Base-by-base conservation (phyloP, 1,140 invertebrate species). In the Chymomyza costata region DNA sequence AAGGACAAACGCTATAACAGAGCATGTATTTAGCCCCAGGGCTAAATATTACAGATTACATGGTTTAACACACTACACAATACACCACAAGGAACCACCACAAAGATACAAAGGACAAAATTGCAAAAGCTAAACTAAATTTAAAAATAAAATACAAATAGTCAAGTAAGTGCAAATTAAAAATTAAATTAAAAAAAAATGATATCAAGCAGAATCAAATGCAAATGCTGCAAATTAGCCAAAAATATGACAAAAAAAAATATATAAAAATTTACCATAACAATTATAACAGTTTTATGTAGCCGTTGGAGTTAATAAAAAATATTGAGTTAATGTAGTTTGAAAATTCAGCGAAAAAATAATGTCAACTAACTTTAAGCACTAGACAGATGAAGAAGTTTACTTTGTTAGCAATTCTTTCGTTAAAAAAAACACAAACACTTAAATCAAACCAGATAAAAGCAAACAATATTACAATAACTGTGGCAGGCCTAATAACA, bases 391-490 rank as follows among this genome's bases (percentile, higher is more conserved):
- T 6, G 70, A 76, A 64, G 64, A 60, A 81, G 73, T 37, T 56
- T 45, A 56, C 17, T 73, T 60, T 48, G 52, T 76, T 71, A 49
- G 53, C 40, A 64, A 59, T 52, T 66, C 38, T 25, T 70, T 78
- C 43, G 58, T 71, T 73, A 31, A 19, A 17, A 34, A n/a, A 49
- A 41, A 38, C 34, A 43, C 31, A 53, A 47, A 60, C 39, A 68
- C 47, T n/a, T 54, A 66, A n/a, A n/a, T 54, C 49, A 54, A 41
- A 19, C 19, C 17, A 30, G 51, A 54, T 48, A 60, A 45, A 73
- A 67, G 65, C 49, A 81, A 76, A 47, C 78, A 82, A 82, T 82
- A 83, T 83, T 83, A 83, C 80, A 83, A 83, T 83, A 83, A 83
- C 80, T 83, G 80, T 83, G 80, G 78, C 53, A 31, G 53, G 69